phyloP scores from a whole-genome alignment of 2,888 invertebrate genomes.

The Schizaphis graminum region DNA sequence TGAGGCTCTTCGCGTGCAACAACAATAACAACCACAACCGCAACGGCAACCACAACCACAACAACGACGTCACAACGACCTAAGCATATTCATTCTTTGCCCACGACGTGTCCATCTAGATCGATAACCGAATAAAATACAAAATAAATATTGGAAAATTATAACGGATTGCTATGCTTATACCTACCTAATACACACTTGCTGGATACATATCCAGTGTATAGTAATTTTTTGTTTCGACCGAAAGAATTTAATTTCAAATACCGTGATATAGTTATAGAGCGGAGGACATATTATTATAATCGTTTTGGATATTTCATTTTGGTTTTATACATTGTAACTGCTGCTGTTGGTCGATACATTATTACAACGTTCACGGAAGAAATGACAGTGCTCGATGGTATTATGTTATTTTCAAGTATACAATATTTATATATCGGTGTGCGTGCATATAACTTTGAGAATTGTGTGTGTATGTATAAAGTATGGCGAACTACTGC shows the following conservation, averaged over 20 bases:
- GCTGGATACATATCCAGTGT: background rate
- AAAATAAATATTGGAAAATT: background rate
- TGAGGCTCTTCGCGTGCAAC: slow-evolving; percentile 15
- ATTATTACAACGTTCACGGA: background rate
- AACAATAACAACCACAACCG: background rate
- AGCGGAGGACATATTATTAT: background rate
- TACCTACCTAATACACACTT: background rate
- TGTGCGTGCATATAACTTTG: background rate
- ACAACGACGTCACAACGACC: background rate
- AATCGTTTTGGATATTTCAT: background rate
- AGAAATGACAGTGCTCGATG: background rate
- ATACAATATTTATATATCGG: background rate
- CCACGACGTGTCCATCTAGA: background rate
- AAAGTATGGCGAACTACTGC: background rate
- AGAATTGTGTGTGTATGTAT: background rate
- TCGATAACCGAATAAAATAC: slow-evolving; percentile 30
- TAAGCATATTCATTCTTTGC: background rate
- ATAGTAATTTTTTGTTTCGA: background rate
- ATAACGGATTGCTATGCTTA: background rate
- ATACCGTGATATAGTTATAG: background rate
- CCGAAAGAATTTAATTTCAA: background rate
- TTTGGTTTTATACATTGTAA: background rate
- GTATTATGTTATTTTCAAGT: background rate
- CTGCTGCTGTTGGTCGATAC: background rate
- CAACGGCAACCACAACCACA: background rate